Evolutionary conservation across 1,140 invertebrate genomes (phyloP).

Genomic region (Meteorus sp.): DNA sequence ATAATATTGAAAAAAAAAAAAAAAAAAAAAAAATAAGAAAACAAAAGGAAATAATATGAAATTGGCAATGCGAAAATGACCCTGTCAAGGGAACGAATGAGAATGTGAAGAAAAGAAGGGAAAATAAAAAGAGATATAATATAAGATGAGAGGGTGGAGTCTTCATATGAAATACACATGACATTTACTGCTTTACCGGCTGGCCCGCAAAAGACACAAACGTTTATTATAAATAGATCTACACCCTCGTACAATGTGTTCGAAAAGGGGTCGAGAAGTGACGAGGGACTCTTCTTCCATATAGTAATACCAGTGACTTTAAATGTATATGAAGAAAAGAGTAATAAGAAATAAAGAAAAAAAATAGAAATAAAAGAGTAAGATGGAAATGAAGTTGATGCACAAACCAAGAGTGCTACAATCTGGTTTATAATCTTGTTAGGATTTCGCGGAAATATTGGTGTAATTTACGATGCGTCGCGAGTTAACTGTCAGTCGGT

Average conservation of each 20-base stretch:
- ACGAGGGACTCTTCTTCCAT: too few species aligned
- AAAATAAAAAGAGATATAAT: constrained; percentile 27
- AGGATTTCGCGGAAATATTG: constrained; percentile 60
- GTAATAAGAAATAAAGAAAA: too few species aligned
- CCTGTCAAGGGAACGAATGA: background rate
- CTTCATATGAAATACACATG: constrained; percentile 60
- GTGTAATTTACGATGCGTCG: constrained; percentile 57
- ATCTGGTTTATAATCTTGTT: constrained; percentile 60
- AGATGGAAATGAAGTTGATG: constrained; percentile 5
- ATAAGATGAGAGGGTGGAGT: constrained; percentile 46
- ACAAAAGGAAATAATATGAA: constrained; percentile 19
- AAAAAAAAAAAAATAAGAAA: background rate
- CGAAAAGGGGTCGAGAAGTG: constrained; percentile 30
- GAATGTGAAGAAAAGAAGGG: background rate
- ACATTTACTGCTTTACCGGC: constrained; percentile 58
- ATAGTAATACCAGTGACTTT: too few species aligned
- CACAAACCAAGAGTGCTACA: constrained; percentile 39
- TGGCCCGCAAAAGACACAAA: constrained; percentile 50
- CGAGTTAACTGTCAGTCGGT: constrained; percentile 46
- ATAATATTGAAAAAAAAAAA: background rate
- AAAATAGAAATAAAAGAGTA: background rate
- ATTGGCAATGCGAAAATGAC: constrained; percentile 28
- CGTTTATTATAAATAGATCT: constrained; percentile 56
- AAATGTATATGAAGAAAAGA: too few species aligned
- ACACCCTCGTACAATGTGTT: constrained; percentile 25